phyloP scores from a whole-genome alignment of 1,140 invertebrate genomes.

The Euwallacea fornicatus region DNA sequence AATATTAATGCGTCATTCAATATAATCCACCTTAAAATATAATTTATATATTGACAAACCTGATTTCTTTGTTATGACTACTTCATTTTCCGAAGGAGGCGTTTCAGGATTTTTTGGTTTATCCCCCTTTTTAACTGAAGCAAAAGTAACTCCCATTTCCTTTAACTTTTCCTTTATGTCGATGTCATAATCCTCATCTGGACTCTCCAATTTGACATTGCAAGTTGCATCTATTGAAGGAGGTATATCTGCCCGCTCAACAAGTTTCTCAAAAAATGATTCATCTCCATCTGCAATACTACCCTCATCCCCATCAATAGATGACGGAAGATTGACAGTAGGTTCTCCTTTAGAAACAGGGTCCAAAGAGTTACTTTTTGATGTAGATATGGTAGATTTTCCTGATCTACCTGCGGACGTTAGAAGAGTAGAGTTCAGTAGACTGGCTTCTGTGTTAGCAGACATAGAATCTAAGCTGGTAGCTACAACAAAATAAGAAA shows the following conservation, averaged over 20 bases:
- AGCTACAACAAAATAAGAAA: no score
- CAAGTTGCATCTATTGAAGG: slow-evolving; percentile 26
- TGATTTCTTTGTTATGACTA: slow-evolving; percentile 48
- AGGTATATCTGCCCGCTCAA: slow-evolving; percentile 40
- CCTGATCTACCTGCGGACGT: no score
- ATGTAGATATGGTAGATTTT: no score
- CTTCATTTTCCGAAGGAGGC: slow-evolving; percentile 47
- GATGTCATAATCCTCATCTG: slow-evolving; percentile 49
- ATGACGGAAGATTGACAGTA: no score
- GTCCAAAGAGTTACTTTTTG: no score
- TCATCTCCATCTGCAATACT: slow-evolving; percentile 21
- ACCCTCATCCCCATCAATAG: slow-evolving; percentile 26
- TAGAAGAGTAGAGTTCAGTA: no score
- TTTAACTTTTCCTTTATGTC: slow-evolving; percentile 62
- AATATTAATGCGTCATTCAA: not conserved
- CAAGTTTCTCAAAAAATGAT: slow-evolving; percentile 46
- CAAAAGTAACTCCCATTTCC: slow-evolving; percentile 60
- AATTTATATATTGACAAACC: slow-evolving; percentile 35
- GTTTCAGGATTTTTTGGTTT: slow-evolving; percentile 48
- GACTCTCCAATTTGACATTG: slow-evolving; percentile 26
- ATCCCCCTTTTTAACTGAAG: slow-evolving; percentile 52
- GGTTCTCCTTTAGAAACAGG: no score
- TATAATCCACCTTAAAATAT: slow-evolving; percentile 1
- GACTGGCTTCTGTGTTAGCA: no score
- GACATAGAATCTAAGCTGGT: no score